phyloP scores from a whole-genome alignment of 1,140 invertebrate species.

The Heliconius eleuchia region DNA sequence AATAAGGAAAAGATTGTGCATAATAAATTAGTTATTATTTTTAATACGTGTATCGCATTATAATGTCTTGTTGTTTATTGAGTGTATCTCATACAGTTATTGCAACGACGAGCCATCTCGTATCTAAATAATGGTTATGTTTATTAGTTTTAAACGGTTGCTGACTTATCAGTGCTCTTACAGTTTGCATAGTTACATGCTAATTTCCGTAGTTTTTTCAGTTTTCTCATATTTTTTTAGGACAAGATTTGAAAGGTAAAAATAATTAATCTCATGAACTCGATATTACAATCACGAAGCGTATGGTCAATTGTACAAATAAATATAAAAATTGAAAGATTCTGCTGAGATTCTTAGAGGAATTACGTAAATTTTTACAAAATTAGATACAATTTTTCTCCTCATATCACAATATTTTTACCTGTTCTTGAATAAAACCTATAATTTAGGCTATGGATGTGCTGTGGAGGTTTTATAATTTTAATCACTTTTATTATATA shows the following conservation, averaged over 20 bases:
- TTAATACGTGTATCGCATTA: slow-evolving; percentile 18
- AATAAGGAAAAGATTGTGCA: slow-evolving; percentile 34
- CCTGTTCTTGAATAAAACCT: too few relatives aligned
- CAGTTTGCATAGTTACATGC: background rate
- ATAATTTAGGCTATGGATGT: background rate
- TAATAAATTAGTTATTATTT: slow-evolving; percentile 35
- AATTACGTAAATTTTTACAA: too few relatives aligned
- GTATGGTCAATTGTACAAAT: too few relatives aligned
- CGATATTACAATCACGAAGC: too few relatives aligned
- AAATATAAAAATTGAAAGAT: too few relatives aligned
- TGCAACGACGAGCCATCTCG: background rate
- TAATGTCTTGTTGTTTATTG: slow-evolving; percentile 14
- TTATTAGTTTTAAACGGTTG: background rate
- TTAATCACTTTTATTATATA: background rate
- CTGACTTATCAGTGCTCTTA: background rate
- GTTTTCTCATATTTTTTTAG: too few relatives aligned
- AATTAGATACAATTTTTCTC: too few relatives aligned
- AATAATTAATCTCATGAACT: too few relatives aligned
- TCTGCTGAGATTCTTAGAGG: too few relatives aligned
- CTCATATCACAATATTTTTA: too few relatives aligned
- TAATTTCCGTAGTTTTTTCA: too few relatives aligned
- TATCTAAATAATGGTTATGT: background rate
- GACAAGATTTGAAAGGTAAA: too few relatives aligned
- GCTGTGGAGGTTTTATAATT: background rate
- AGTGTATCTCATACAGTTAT: background rate